Base-by-base conservation (phyloP, 2,797 vertebrate genomes). In the Acestrorhynchus altus region DNA sequence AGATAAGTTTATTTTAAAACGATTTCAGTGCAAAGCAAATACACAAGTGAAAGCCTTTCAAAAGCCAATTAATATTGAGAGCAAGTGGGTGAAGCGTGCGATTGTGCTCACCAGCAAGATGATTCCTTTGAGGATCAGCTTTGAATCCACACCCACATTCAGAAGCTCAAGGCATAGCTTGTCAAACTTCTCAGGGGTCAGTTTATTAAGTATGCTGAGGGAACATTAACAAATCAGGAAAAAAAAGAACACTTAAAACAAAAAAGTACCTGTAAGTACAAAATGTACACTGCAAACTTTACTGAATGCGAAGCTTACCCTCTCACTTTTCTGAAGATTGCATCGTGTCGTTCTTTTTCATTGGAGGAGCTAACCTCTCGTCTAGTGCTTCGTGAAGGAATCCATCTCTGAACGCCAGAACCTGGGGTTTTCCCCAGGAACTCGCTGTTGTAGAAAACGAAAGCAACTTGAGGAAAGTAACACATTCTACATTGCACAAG, bases 341-440 rank as follows among this genome's bases (percentile, higher is more conserved):
- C 97, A 95, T 99, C 98, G 80, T 99, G 97, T 93, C 94, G 94
- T 96, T 99, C 97, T 98, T 99, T 99, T 90, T 98, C 97, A 9
- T 96, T 98, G 94, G 96, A 94, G 97, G 98, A 97, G 97, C 96
- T 96, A 95, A 93, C 97, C 98, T 99, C 98, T 99, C 97, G 97
- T 99, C 96, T 99, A 99, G 98, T 99, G 98, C 98, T 99, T 99
- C 96, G 96, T 96, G 97, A 98, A 99, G 97, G 97, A 98, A 98
- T 97, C 98, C 97, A 99, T 99, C 94, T 98, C 96, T 97, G 96
- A 96, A 94, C 95, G 97, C 96, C 97, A 97, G 96, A 96, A 96
- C 98, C 97, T 96, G 97, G 97, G 97, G 96, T 95, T 96, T 98
- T 98, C 96, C 97, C 98, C 97, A 98, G 97, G 98, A 96, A 98